phyloP scores from a whole-genome alignment of 2,888 invertebrate species.

The Euspilapteryx auroguttella region DNA sequence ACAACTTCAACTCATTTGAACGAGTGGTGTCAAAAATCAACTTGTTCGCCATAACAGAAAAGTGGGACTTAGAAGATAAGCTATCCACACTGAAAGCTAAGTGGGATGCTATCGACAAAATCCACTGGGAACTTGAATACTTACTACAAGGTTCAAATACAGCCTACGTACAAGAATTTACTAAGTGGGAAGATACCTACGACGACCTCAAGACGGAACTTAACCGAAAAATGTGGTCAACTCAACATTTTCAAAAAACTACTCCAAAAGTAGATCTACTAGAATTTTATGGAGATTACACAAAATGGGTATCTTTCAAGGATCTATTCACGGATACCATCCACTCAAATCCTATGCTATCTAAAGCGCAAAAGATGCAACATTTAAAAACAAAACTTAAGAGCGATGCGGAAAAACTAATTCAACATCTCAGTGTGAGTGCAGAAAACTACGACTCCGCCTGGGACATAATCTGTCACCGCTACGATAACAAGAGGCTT shows the following conservation, averaged over 20 bases:
- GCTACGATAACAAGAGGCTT: constrained; percentile 6
- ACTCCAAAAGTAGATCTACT: not conserved
- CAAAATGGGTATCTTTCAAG: not conserved
- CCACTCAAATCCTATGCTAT: constrained; percentile 9
- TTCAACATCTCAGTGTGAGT: constrained; percentile 9
- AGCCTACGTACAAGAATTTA: not conserved
- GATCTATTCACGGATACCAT: constrained; percentile 6
- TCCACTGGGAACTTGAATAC: not conserved
- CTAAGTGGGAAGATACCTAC: not conserved
- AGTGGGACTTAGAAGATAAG: constrained; percentile 2
- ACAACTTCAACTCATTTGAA: not conserved
- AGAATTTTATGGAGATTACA: not conserved
- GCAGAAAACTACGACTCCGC: constrained; percentile 10
- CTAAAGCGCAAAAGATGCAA: constrained; percentile 11
- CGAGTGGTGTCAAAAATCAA: not conserved
- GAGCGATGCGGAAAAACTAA: constrained; percentile 1
- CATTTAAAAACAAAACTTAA: constrained; percentile 3
- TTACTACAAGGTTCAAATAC: not conserved
- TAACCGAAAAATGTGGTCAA: not conserved
- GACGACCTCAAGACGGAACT: not conserved
- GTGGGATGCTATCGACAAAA: constrained; percentile 1
- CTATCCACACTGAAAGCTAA: constrained; percentile 1
- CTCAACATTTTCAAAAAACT: not conserved
- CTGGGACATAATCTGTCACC: constrained; percentile 10
- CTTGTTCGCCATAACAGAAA: not conserved